Conservation (phyloP, 2,113 vertebrate species). For the Seriola quinqueradiata region DNA sequence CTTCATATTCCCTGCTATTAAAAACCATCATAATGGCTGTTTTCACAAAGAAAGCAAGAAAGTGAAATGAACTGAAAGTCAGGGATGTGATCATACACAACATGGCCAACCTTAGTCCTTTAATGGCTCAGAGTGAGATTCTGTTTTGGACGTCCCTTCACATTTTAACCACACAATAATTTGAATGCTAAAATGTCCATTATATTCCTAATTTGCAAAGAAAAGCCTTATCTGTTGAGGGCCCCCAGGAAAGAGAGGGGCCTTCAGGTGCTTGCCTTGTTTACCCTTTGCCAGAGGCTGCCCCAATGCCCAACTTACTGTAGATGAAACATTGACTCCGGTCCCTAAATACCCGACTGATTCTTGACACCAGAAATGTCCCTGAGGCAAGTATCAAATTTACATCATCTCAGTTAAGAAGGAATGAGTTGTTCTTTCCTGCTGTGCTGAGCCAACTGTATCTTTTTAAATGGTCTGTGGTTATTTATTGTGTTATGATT, state of each 20-base stretch:
- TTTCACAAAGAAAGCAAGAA: not conserved
- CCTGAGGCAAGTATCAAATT: not conserved
- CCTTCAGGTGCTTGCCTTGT: not conserved
- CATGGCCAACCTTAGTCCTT: not conserved
- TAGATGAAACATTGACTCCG: not conserved
- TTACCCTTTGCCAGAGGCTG: not conserved
- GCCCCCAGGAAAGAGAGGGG: not conserved
- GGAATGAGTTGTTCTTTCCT: not conserved
- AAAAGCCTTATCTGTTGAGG: not conserved
- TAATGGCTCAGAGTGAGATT: not conserved
- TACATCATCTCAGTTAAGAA: constrained; percentile 13
- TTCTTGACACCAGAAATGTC: not conserved
- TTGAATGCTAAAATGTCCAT: not conserved
- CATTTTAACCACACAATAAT: not conserved
- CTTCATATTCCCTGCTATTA: not conserved
- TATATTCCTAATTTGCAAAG: not conserved
- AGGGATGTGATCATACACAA: not conserved
- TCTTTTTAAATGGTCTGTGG: not conserved
- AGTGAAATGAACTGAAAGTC: not conserved
- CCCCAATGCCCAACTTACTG: not conserved
- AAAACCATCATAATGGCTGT: not conserved
- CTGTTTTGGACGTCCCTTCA: not conserved
- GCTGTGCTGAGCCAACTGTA: not conserved
- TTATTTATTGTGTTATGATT: not conserved
- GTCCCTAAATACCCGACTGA: not conserved